phyloP scores from a whole-genome alignment of 2,888 invertebrate genomes.

The Harpalus rufipes region DNA sequence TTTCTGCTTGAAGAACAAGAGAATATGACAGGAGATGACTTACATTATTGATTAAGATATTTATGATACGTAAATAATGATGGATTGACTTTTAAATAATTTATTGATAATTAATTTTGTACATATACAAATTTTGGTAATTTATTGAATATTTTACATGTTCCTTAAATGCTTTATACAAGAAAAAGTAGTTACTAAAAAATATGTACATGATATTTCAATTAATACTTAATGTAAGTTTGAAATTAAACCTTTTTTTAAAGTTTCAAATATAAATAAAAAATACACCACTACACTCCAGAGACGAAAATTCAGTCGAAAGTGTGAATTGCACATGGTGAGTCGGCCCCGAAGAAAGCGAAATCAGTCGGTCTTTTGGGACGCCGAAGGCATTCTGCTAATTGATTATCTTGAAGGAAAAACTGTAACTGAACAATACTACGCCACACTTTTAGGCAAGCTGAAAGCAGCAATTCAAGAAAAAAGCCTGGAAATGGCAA shows the following conservation, averaged over 20 bases:
- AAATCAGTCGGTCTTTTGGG: no score
- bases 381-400: no score
- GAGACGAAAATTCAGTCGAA: no score
- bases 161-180: neutral
- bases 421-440: no score
- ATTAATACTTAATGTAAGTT: neutral
- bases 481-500: no score
- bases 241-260: neutral
- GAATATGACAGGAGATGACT: constrained; percentile 6
- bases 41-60: constrained; percentile 1
- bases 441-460: no score
- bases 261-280: no score
- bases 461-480: no score
- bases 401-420: no score
- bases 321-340: no score
- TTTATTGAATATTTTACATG: neutral
- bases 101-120: neutral
- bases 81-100: neutral
- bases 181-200: neutral
- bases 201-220: neutral
- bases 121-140: neutral
- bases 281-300: no score
- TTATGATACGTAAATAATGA: neutral
- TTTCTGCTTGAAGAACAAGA: constrained; percentile 11
- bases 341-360: no score